Evolutionary conservation across 2,888 invertebrate species (phyloP).

Genomic region (Lasioglossum marginatum): DNA sequence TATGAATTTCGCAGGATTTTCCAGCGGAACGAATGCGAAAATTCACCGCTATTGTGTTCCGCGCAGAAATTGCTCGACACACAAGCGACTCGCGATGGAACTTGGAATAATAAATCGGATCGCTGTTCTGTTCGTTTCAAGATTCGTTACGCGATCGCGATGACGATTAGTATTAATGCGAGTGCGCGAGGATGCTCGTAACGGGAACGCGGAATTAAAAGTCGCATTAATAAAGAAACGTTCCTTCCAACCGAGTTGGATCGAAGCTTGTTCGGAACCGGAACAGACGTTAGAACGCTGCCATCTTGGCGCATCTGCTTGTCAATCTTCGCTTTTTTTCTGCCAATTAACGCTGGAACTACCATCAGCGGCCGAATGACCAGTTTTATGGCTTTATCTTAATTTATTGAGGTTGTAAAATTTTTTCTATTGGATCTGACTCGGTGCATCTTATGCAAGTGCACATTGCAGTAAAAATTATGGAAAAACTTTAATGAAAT

Average conservation of each 20-base stretch:
- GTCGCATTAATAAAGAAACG: constrained; percentile 28
- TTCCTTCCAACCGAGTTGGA: not conserved
- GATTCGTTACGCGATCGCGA: constrained; percentile 26
- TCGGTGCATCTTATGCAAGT: not conserved
- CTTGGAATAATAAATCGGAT: constrained; percentile 9
- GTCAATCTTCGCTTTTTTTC: constrained; percentile 10
- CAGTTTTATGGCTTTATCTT: not conserved
- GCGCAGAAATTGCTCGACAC: not conserved
- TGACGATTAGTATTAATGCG: constrained; percentile 23
- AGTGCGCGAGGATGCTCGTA: constrained; percentile 8
- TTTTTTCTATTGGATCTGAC: not conserved
- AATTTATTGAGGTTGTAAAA: not conserved
- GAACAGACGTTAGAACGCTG: constrained; percentile 15
- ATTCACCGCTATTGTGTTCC: not conserved
- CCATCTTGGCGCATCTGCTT: constrained; percentile 8
- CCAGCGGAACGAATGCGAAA: not conserved
- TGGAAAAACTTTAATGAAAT: not conserved
- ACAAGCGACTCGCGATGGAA: not conserved
- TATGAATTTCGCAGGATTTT: not conserved
- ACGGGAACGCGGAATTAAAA: constrained; percentile 27
- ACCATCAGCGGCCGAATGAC: not conserved
- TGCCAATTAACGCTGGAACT: not conserved
- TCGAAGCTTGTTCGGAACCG: constrained; percentile 13
- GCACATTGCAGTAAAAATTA: not conserved
- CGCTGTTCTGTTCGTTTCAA: constrained; percentile 15